Conservation (phyloP, 2,888 invertebrate genomes). For the Nysson spinosus region DNA sequence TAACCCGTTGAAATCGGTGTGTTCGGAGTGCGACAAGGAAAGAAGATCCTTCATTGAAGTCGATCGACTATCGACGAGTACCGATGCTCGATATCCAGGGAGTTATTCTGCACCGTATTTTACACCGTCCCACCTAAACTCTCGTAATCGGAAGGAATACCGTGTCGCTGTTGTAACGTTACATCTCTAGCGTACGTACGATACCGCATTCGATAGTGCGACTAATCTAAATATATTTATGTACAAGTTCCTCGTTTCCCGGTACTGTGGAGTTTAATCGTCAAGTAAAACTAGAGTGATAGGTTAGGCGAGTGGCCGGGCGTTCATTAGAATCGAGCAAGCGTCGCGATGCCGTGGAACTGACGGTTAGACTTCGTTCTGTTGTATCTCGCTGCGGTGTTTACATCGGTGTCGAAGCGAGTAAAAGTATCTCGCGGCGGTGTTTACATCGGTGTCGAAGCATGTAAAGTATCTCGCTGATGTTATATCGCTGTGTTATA, state of each 20-base stretch:
- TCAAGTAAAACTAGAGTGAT: conserved; percentile 47
- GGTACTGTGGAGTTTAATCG: conserved; percentile 64
- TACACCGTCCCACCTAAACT: conserved; percentile 65
- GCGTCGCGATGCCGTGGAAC: not conserved
- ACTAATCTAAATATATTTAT: conserved; percentile 72
- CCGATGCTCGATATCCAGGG: conserved; percentile 16
- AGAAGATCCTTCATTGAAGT: not conserved
- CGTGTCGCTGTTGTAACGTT: conserved; percentile 29
- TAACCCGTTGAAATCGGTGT: no score
- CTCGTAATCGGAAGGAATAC: conserved; percentile 42
- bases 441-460: not conserved
- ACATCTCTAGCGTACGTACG: conserved; percentile 32
- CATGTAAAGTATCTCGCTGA: not conserved
- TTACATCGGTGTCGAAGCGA: not conserved
- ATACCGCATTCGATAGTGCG: conserved; percentile 66
- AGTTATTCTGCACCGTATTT: conserved; percentile 57
- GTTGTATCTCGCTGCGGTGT: not conserved
- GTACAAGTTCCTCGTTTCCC: conserved; percentile 75
- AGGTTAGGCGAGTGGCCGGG: conserved; percentile 55
- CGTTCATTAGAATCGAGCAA: conserved; percentile 16
- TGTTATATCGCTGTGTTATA: not conserved
- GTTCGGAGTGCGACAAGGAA: not conserved
- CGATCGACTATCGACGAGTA: conserved; percentile 27
- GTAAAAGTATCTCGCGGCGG: not conserved
- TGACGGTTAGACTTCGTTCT: not conserved